Base-by-base conservation (phyloP, 2,888 invertebrate genomes). In the Oxyscelio sp. region DNA sequence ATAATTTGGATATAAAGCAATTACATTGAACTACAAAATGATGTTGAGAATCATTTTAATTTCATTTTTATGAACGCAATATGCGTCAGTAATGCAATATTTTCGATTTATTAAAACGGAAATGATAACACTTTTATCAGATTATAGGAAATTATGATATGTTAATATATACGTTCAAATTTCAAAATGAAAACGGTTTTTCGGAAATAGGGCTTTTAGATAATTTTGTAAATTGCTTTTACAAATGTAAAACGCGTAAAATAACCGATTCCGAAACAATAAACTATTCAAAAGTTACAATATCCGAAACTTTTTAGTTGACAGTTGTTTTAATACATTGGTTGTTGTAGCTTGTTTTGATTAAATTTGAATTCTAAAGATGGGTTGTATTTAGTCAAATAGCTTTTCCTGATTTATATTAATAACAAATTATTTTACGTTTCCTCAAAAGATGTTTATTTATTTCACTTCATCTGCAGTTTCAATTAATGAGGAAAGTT, bases 401-500 rank as follows among this genome's bases (percentile, higher is more conserved):
- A 34, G 5, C 34, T 11, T 34, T 11, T 11, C 11, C 34, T 11
- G 11, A 2, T 34, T 2, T 34, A 34, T 34, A 43, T 15, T 43
- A 4, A 43, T 43, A 40, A 21, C 22, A 40, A 59, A 17, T 40
- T 22, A 13, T 40, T 40, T 21, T 4, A 59, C 43, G 43, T 61
- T 61, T 45, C 61, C 27, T 45, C 22, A 24, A 27, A 45, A 61
- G 24, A 45, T 45, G 43, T 15, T 59, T 61, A 27, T 45, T 61
- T 21, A 43, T 24, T 61, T 9, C 43, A 45, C 61, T 45, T 45
- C 15, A 43, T 61, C 11, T 45, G 43, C 24, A 27, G 27, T 43
- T 63, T 63, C 63, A 63, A 63, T 63, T 63, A 63, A 63, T 63
- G 9, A 19, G 11, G 0, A 63, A 45, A 63, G 45, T 63, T 63